phyloP scores from a whole-genome alignment of 2,797 vertebrate species.

The Diplodus sargus region DNA sequence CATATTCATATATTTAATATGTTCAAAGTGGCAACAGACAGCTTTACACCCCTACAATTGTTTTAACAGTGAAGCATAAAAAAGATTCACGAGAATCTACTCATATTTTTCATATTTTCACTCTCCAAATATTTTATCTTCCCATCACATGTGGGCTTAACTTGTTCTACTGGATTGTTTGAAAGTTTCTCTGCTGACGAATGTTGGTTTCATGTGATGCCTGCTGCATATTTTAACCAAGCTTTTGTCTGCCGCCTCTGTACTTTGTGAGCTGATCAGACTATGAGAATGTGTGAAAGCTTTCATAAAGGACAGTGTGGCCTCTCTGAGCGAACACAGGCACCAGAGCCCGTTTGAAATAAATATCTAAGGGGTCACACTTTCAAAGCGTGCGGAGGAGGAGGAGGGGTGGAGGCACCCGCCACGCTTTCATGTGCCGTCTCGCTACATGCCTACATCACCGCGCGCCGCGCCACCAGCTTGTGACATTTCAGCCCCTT shows the following conservation, averaged over 20 bases:
- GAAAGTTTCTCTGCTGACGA: neutral
- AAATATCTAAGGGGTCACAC: conserved; percentile 68
- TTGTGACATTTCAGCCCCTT: conserved; percentile 72
- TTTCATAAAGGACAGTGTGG: conserved; percentile 30
- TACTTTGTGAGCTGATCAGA: conserved; percentile 3
- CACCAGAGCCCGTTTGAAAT: conserved; percentile 65
- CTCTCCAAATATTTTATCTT: too few relatives aligned
- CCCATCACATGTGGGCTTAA: too few relatives aligned
- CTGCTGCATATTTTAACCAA: neutral
- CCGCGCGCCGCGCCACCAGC: conserved; percentile 15
- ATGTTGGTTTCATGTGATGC: neutral
- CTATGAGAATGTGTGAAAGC: conserved; percentile 21
- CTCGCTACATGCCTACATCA: conserved; percentile 32
- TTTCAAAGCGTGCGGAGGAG: conserved; percentile 61
- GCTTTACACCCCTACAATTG: neutral
- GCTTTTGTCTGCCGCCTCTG: neutral
- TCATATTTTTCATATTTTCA: too few relatives aligned
- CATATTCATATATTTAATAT: too few relatives aligned
- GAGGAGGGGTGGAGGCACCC: neutral
- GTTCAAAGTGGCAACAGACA: too few relatives aligned
- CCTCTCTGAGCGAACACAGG: conserved; percentile 7
- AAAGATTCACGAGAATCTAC: neutral
- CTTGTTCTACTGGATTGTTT: neutral
- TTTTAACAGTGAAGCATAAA: neutral
- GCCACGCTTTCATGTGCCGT: conserved; percentile 62